A percentile compares a stretch with the other conserved stretches of the same genome.
Conservation (phyloP, 1,140 invertebrate genomes). For the Pseudachorutes palmiensis region DNA sequence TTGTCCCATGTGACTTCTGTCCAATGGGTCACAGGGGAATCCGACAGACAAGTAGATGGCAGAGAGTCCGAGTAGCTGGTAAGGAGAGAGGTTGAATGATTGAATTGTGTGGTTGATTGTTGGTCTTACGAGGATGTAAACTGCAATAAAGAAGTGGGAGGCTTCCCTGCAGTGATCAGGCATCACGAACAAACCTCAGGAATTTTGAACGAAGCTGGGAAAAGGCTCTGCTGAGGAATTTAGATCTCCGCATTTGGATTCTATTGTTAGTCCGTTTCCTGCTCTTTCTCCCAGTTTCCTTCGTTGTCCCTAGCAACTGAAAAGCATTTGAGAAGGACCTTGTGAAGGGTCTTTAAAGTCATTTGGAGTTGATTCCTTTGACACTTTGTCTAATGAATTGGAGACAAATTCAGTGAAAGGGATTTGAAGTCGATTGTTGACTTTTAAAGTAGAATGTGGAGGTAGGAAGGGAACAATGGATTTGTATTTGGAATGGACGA, state of each 20-base stretch:
- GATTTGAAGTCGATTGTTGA: too few relatives aligned
- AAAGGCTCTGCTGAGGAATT: too few relatives aligned
- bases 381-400: too few relatives aligned
- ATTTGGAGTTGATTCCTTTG: too few relatives aligned
- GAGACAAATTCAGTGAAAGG: too few relatives aligned
- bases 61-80: background rate
- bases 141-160: background rate
- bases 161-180: background rate
- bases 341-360: too few relatives aligned
- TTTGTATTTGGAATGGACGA: too few relatives aligned
- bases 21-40: background rate
- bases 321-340: too few relatives aligned
- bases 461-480: too few relatives aligned
- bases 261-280: background rate
- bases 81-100: background rate
- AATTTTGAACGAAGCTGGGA: too few relatives aligned
- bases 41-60: background rate
- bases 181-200: too few relatives aligned
- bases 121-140: background rate
- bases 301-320: background rate
- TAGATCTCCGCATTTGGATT: background rate
- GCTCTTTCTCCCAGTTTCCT: background rate
- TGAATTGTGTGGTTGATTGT: background rate
- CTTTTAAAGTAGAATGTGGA: too few relatives aligned
- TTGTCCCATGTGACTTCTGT: background rate